A percentile compares a stretch with the other conserved stretches of the same genome.
Evolutionary conservation across 2,113 vertebrate species (phyloP).

Genomic region (Phylloscopus trochiloides): DNA sequence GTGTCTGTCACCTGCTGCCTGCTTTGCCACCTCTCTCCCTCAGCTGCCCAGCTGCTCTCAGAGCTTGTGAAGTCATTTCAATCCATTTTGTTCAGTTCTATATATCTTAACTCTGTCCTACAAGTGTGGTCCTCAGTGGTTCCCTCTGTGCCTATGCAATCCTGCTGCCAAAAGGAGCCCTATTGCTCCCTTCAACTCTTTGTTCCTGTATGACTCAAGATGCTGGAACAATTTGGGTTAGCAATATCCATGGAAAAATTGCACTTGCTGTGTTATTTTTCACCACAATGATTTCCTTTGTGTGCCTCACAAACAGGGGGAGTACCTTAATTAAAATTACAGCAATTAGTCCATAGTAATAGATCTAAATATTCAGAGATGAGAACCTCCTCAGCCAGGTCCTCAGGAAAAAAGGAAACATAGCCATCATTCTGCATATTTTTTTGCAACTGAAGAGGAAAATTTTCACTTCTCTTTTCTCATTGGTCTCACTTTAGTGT

Average conservation of each 20-base stretch:
- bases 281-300: not conserved
- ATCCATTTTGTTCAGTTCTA: not conserved
- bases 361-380: not conserved
- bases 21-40: not conserved
- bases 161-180: not conserved
- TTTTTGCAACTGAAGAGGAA: not conserved
- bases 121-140: not conserved
- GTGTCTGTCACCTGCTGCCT: rapidly evolving
- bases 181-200: not conserved
- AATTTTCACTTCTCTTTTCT: not conserved
- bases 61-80: not conserved
- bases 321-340: not conserved
- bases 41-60: not conserved
- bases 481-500: not conserved
- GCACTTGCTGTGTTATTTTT: not conserved
- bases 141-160: not conserved
- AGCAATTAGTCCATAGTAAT: not conserved
- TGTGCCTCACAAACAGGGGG: not conserved
- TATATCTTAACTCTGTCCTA: not conserved
- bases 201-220: not conserved
- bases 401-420: not conserved
- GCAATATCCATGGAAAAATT: not conserved
- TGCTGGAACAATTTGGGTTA: not conserved
- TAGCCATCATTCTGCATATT: not conserved
- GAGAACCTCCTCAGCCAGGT: not conserved